These are phyloP conservation scores for Platerodrilus igneus DNA, from an alignment of 2,888 invertebrate genomes.

Conservation along the genomic window DNA sequence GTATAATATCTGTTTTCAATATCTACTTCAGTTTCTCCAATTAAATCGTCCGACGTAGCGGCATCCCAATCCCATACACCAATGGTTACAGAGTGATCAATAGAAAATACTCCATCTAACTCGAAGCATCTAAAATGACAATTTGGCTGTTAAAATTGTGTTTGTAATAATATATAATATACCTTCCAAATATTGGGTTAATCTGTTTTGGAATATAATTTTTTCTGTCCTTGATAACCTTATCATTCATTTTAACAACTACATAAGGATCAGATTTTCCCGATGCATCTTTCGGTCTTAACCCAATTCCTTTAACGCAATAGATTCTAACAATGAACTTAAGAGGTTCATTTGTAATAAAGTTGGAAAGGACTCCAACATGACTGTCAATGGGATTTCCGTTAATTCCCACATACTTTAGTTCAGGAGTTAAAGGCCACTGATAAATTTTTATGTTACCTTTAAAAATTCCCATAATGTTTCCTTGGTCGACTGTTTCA, in stretches of 20 bases:
- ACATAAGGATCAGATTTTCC: slow-evolving; percentile 78
- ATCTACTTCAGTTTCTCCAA: slow-evolving; percentile 81
- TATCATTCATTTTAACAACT: slow-evolving; percentile 62
- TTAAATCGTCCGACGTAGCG: slow-evolving; percentile 66
- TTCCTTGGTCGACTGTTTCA: slow-evolving; percentile 49
- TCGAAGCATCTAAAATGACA: slow-evolving; percentile 69
- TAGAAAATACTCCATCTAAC: slow-evolving; percentile 66
- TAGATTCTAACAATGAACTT: slow-evolving; percentile 72
- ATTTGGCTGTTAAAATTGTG: too few species aligned
- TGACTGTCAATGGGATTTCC: slow-evolving; percentile 55
- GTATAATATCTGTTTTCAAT: slow-evolving; percentile 82
- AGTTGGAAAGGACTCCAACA: slow-evolving; percentile 59
- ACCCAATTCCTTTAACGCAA: slow-evolving; percentile 64
- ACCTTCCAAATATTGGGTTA: slow-evolving; percentile 82
- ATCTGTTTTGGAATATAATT: slow-evolving; percentile 66
- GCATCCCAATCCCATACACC: slow-evolving; percentile 73
- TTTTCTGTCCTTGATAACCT: slow-evolving; percentile 61
- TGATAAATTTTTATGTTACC: slow-evolving; percentile 55
- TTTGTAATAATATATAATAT: slow-evolving; percentile 15
- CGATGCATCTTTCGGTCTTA: slow-evolving; percentile 65
- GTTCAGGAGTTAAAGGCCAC: slow-evolving; percentile 59
- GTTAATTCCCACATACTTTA: slow-evolving; percentile 48
- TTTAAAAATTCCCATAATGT: slow-evolving; percentile 42
- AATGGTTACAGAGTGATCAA: slow-evolving; percentile 68
- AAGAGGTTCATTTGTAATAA: slow-evolving; percentile 59